Evolutionary conservation across 2,113 vertebrate species (phyloP), one percentile per base, ranked within the genome.

Genomic region (Mustelus asterias): DNA sequence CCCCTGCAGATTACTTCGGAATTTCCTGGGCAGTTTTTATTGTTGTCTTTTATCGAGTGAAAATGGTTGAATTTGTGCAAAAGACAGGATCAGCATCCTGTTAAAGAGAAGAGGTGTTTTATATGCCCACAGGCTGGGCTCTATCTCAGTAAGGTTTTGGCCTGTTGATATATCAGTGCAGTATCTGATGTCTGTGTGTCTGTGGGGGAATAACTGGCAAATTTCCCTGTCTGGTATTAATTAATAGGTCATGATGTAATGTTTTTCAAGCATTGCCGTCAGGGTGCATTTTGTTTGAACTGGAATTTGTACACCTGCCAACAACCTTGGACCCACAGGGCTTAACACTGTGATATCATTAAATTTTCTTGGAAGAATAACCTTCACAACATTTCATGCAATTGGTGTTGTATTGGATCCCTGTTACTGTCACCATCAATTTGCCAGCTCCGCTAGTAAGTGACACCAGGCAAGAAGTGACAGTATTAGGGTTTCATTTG

Each of bases 191-290:
- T 95, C 63, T 41, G 3, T 54, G 67, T 54, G 69, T 72, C 41
- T 93, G 63, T 95, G 67, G 94, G 93, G 94, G 44, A 95, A 72
- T 95, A 95, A 95, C 94, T 95, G 94, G 94, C 94, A 95, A 76
- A 95, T 95, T 95, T 95, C 67, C 69, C 69, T 72, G 67, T 95
- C 94, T 95, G 94, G 67, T 95, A 70, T 95, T 95, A 95, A 95
- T 95, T 95, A 95, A 95, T 95, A 95, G 94, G 67, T 76, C 69
- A 95, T 95, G 94, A 95, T 95, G 94, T 95, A 95, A 95, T 95
- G 94, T 95, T 95, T 95, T 95, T 95, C 94, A 37, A 95, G 69
- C 69, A 72, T 70, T 95, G 94, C 94, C 69, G 69, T 95, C 67
- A 72, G 94, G 94, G 67, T 95, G 41, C 72, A 95, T 95, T 76